These are phyloP conservation scores for Chaenogobius annularis DNA, from an alignment of 2,113 vertebrate species.

Conservation along the genomic window DNA sequence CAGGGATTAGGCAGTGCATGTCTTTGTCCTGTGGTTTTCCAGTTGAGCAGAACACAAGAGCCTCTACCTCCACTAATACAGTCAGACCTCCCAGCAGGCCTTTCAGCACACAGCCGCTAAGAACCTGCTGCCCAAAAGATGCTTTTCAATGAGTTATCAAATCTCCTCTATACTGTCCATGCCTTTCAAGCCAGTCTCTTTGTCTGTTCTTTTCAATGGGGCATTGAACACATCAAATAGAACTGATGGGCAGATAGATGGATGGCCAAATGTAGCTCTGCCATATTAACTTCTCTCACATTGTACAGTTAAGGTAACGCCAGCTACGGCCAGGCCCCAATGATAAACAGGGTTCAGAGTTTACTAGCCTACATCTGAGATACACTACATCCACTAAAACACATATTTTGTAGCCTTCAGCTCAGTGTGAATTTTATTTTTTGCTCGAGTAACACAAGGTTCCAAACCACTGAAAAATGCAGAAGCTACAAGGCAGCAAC, in stretches of 20 bases:
- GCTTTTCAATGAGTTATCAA: conserved; percentile 78
- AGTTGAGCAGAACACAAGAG: conserved; percentile 79
- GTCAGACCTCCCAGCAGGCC: conserved; percentile 77
- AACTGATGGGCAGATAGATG: conserved; percentile 70
- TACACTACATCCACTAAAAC: background rate
- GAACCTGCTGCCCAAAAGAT: conserved; percentile 77
- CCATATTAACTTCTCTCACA: conserved; percentile 49
- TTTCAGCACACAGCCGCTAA: conserved; percentile 74
- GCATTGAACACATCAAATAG: conserved; percentile 71
- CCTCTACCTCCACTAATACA: conserved; percentile 76
- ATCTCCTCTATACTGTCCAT: conserved; percentile 77
- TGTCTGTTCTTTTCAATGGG: conserved; percentile 61
- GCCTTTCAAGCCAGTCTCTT: conserved; percentile 71
- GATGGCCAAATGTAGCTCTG: conserved; percentile 58
- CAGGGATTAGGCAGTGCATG: conserved; percentile 72
- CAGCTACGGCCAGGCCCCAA: conserved; percentile 7
- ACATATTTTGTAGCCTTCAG: background rate
- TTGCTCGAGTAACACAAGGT: background rate
- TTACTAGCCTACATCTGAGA: background rate
- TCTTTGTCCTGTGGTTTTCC: conserved; percentile 77
- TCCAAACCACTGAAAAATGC: background rate
- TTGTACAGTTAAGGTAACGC: conserved; percentile 50
- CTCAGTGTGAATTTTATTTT: conserved; percentile 1
- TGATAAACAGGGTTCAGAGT: background rate
- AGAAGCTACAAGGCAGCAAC: background rate